Conservation (phyloP, 2,797 vertebrate genomes). For the Ctenochaetus hawaiiensis region DNA sequence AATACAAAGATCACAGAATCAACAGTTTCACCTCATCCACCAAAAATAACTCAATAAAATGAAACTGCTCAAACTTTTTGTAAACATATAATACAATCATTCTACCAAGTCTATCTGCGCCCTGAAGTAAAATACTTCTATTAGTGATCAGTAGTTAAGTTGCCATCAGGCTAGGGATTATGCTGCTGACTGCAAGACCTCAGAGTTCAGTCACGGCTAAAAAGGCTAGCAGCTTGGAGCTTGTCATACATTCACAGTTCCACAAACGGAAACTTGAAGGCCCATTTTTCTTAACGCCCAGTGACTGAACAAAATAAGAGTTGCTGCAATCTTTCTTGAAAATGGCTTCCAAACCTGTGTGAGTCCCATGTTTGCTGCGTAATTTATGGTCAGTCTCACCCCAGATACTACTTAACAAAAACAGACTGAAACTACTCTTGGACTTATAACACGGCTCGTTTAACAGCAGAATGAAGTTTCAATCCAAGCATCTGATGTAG, state of each 20-base stretch:
- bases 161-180: not conserved
- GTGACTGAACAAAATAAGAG: not conserved
- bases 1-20: not conserved
- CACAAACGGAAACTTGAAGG: not conserved
- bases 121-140: not conserved
- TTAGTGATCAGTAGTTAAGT: not conserved
- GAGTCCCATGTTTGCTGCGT: not conserved
- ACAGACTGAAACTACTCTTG: not conserved
- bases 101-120: not conserved
- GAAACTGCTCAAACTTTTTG: not conserved
- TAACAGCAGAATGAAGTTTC: not conserved
- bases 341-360: not conserved
- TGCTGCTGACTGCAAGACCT: not conserved
- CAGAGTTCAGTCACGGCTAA: constrained; percentile 5
- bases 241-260: not conserved
- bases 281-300: not conserved
- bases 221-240: not conserved
- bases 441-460: not conserved
- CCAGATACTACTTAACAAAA: not conserved
- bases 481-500: not conserved
- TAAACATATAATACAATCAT: constrained; percentile 2
- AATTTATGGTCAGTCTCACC: not conserved
- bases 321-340: not conserved
- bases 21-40: not conserved
- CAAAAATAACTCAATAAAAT: not conserved